Evolutionary conservation across 2,888 invertebrate species (phyloP).

Genomic region (Hymenopus coronatus): DNA sequence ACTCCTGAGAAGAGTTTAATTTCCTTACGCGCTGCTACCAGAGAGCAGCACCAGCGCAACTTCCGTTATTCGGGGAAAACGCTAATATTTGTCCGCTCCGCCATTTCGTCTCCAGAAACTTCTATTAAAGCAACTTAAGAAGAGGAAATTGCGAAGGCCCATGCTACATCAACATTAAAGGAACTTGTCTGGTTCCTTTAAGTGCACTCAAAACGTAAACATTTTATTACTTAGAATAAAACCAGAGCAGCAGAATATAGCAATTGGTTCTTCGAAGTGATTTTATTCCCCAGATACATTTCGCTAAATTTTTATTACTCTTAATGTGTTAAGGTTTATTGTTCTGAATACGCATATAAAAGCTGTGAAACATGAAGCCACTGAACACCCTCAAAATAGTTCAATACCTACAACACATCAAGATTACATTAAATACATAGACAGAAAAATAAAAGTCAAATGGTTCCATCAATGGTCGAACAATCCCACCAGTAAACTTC

Average conservation of each 20-base stretch:
- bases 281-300: no score
- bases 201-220: neutral
- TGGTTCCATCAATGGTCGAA: no score
- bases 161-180: neutral
- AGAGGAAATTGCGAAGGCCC: neutral
- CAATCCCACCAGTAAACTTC: no score
- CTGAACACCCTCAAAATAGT: no score
- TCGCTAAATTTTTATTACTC: no score
- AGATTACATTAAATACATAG: no score
- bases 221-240: neutral
- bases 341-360: no score
- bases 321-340: no score
- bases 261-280: no score
- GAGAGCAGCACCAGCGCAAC: neutral
- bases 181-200: neutral
- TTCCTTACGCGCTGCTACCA: neutral
- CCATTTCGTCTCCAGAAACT: neutral
- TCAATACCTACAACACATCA: no score
- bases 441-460: no score
- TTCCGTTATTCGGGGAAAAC: neutral
- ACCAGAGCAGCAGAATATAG: neutral
- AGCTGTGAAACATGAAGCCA: no score
- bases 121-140: neutral
- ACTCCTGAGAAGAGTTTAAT: neutral
- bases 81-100: neutral